Evolutionary conservation across 2,113 vertebrate genomes (phyloP), one percentile per base, ranked within the genome.

Genomic region (Oenanthe oenanthe): DNA sequence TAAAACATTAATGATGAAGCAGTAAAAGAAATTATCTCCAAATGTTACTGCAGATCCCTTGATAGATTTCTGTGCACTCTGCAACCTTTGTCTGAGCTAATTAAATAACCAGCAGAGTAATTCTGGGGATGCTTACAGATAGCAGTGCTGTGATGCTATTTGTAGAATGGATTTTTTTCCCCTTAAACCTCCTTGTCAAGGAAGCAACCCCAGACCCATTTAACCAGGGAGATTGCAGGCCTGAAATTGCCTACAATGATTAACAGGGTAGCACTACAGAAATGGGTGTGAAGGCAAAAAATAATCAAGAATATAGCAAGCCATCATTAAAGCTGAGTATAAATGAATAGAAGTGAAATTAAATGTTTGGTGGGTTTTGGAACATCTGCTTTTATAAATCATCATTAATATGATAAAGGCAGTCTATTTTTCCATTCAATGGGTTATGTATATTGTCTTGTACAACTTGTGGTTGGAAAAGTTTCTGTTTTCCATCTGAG

Each of bases 1-100:
- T 96, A 94, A 96, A 96, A 91, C 43, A 92, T 94, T 96, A 95
- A 96, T 95, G 96, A 96, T 79, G 89, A 89, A 93, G 88, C 88
- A 92, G 94, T 94, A 96, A 96, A 95, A 94, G 65, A 90, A 91
- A 95, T 66, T 9, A 91, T 95, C 93, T 95, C 95, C 85, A 96
- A 95, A 96, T 97, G 96, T 95, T 96, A 78, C 90, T 93, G 83
- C 85, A 82, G 89, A 90, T 96, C 95, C 95, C 95, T 82, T 92
- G 94, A 92, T 91, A 95, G 95, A 92, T 91, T 93, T 96, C 82
- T 85, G 76, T 96, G 92, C 92, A 83, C 92, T 95, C 77, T 56
- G 71, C 86, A 96, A 95, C 96, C 94, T 96, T 95, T 96, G 90
- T 81, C 77, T 85, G 78, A 91, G 89, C 72, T 97, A 95, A 97